phyloP scores from a whole-genome alignment of 2,888 invertebrate species.

The Mythimna loreyi region DNA sequence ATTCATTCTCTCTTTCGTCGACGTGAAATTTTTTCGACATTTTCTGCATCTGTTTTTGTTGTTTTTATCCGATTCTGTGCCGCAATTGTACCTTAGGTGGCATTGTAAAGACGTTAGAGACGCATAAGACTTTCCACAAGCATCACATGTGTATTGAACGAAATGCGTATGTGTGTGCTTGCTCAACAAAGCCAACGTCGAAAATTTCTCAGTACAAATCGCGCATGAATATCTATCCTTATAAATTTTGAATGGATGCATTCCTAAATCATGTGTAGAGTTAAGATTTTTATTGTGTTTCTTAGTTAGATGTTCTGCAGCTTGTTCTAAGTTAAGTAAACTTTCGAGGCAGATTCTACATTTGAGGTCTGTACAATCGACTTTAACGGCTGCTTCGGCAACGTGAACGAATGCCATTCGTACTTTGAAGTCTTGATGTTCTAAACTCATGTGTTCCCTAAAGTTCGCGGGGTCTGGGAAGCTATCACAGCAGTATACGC shows the following conservation, averaged over 20 bases:
- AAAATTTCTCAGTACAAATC: constrained; percentile 67
- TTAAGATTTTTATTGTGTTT: constrained; percentile 61
- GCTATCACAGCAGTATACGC: constrained; percentile 71
- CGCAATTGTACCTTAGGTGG: constrained; percentile 64
- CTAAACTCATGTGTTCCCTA: constrained; percentile 67
- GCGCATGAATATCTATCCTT: constrained; percentile 65
- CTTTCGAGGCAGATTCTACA: constrained; percentile 66
- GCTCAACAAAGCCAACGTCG: constrained; percentile 64
- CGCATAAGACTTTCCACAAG: constrained; percentile 72
- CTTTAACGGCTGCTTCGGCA: constrained; percentile 65
- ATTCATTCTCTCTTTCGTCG: constrained; percentile 47
- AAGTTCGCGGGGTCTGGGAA: constrained; percentile 68
- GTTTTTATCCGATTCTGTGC: constrained; percentile 42
- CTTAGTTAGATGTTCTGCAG: constrained; percentile 63
- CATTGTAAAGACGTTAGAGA: constrained; percentile 65
- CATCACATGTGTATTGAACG: constrained; percentile 72
- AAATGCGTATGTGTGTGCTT: constrained; percentile 71
- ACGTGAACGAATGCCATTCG: constrained; percentile 66
- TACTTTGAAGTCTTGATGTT: constrained; percentile 66
- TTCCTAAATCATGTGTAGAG: constrained; percentile 62
- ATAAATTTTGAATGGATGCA: constrained; percentile 68
- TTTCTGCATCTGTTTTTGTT: constrained; percentile 52
- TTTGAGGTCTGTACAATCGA: constrained; percentile 65
- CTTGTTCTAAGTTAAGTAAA: constrained; percentile 48
- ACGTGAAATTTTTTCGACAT: constrained; percentile 50